Evolutionary conservation across 2,797 vertebrate genomes (phyloP).

Genomic region (Morus bassanus): DNA sequence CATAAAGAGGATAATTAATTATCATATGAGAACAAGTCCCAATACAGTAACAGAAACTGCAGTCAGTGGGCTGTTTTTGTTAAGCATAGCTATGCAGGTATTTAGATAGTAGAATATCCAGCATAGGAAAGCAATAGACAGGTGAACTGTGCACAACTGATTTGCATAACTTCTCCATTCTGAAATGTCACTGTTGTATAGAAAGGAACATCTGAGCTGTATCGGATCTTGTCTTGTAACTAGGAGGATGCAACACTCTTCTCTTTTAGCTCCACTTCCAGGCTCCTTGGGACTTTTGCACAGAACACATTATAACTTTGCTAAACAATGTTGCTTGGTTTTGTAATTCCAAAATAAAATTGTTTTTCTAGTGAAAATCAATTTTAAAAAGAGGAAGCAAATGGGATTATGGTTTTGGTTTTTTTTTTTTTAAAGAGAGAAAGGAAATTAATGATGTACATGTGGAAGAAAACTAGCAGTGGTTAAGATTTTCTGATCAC

Average conservation of each 20-base stretch:
- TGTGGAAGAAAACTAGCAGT: background rate
- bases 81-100: background rate
- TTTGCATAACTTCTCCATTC: background rate
- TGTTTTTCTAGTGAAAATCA: background rate
- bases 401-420: background rate
- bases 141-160: background rate
- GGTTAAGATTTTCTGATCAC: slow-evolving; percentile 14
- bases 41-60: background rate
- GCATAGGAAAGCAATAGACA: background rate
- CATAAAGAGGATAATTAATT: background rate
- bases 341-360: background rate
- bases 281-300: background rate
- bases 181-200: background rate
- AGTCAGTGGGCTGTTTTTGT: background rate
- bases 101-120: background rate
- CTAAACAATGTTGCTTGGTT: background rate
- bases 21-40: background rate
- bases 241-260: background rate
- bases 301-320: background rate
- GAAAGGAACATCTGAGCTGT: background rate
- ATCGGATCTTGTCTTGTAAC: background rate
- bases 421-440: background rate
- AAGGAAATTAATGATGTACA: background rate
- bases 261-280: background rate
- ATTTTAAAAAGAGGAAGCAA: background rate